A percentile compares a stretch with the other conserved stretches of the same genome.
Evolutionary conservation across 2,888 invertebrate genomes (phyloP).

Genomic region (Pristionchus exspectatus): DNA sequence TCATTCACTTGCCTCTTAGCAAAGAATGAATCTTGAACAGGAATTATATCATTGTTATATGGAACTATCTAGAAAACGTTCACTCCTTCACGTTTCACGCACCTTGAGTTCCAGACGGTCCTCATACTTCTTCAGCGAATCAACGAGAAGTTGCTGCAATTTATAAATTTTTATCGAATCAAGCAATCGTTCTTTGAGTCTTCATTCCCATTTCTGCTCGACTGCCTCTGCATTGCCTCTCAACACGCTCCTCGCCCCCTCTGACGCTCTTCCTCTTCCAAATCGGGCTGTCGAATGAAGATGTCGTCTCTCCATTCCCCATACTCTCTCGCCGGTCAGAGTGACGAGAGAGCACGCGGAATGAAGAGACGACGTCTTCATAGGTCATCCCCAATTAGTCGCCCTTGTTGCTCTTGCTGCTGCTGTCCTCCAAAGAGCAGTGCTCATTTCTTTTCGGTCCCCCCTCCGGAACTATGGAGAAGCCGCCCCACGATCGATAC

Average conservation of each 20-base stretch:
- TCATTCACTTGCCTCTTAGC: too few species aligned
- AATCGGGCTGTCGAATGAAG: too few species aligned
- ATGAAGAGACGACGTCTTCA: neutral
- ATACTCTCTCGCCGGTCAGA: too few species aligned
- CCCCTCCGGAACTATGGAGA: neutral
- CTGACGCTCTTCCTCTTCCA: neutral
- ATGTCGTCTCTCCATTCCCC: too few species aligned
- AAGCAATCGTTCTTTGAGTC: neutral
- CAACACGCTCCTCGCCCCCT: neutral
- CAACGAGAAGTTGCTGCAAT: slow-evolving; percentile 68
- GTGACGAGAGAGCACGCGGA: too few species aligned
- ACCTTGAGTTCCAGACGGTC: slow-evolving; percentile 61
- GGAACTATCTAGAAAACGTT: too few species aligned
- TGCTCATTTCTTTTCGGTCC: neutral
- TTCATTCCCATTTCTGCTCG: neutral
- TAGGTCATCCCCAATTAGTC: slow-evolving; percentile 47
- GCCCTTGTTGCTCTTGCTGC: slow-evolving; percentile 22
- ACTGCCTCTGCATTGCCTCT: neutral
- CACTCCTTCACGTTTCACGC: neutral
- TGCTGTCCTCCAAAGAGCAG: neutral
- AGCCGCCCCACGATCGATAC: neutral
- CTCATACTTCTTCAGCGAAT: slow-evolving; percentile 72
- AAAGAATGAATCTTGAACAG: too few species aligned
- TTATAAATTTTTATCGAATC: neutral
- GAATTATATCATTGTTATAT: too few species aligned